Conservation (phyloP, 2,113 vertebrate species). For the Corvus moneduloides region DNA sequence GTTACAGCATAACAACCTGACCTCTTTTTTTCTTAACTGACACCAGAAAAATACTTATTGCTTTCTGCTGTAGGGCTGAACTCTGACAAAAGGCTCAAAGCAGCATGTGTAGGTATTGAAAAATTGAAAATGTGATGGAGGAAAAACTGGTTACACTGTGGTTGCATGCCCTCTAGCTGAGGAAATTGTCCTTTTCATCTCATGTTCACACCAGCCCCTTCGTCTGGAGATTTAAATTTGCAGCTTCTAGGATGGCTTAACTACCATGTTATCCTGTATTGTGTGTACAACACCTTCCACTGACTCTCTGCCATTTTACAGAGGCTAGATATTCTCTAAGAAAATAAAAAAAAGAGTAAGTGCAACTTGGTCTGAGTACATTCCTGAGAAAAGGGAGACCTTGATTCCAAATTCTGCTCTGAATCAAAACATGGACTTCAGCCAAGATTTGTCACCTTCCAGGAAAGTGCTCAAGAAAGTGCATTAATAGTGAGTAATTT, state of each 20-base stretch:
- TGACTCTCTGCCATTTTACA: neutral
- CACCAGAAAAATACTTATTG: neutral
- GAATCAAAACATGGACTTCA: neutral
- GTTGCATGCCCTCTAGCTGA: conserved; percentile 3
- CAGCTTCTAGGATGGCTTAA: neutral
- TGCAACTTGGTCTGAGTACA: neutral
- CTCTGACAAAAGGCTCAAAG: neutral
- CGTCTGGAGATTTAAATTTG: neutral
- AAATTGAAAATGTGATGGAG: neutral
- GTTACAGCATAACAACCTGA: neutral
- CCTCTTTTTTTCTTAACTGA: neutral
- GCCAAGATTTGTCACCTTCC: conserved; percentile 32
- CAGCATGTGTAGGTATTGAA: neutral
- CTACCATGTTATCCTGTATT: neutral
- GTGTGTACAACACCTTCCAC: neutral
- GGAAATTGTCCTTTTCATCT: neutral
- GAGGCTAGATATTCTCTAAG: neutral
- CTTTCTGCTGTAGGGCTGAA: neutral
- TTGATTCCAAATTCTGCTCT: neutral
- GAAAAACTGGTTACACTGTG: neutral
- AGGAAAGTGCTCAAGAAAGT: conserved; percentile 2
- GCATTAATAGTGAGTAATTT: conserved; percentile 32
- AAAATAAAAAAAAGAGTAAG: neutral
- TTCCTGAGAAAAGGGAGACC: neutral
- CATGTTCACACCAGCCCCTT: neutral